Evolutionary conservation across 2,888 invertebrate genomes (phyloP).

Genomic region (Rotaria sp.): DNA sequence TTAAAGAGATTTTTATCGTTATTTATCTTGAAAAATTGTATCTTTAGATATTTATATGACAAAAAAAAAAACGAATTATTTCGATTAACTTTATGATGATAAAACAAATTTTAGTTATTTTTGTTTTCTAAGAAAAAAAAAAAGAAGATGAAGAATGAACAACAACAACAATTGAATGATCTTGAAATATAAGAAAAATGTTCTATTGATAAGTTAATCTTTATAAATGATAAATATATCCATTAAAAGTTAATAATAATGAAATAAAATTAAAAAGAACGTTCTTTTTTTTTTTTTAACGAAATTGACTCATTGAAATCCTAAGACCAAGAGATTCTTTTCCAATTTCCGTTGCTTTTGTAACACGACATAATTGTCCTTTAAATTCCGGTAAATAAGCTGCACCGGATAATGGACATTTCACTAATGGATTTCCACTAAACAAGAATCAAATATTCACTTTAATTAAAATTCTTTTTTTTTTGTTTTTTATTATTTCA

Average conservation of each 20-base stretch:
- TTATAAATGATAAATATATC: conserved; percentile 14
- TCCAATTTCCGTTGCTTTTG: conserved; percentile 46
- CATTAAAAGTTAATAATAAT: conserved; percentile 2
- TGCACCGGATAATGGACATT: conserved; percentile 82
- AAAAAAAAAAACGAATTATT: too few relatives aligned
- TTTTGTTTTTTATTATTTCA: not conserved
- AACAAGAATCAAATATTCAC: conserved; percentile 41
- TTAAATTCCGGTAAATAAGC: conserved; percentile 78
- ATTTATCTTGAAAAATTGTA: too few relatives aligned
- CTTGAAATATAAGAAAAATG: not conserved
- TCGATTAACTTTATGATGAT: not conserved
- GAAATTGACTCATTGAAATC: conserved; percentile 38
- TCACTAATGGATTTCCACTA: conserved; percentile 81
- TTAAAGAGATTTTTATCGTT: too few relatives aligned
- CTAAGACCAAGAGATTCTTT: conserved; percentile 39
- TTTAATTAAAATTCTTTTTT: not conserved
- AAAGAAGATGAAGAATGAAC: not conserved
- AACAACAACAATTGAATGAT: not conserved
- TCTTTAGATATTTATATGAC: too few relatives aligned
- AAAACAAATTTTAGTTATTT: not conserved
- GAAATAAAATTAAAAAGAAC: not conserved
- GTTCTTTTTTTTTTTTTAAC: conserved; percentile 24
- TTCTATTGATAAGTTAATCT: not conserved
- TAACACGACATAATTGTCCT: conserved; percentile 69
- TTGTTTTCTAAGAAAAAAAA: not conserved